Conservation (phyloP, 2,797 vertebrate genomes). For the Gadopsis bispinosus region DNA sequence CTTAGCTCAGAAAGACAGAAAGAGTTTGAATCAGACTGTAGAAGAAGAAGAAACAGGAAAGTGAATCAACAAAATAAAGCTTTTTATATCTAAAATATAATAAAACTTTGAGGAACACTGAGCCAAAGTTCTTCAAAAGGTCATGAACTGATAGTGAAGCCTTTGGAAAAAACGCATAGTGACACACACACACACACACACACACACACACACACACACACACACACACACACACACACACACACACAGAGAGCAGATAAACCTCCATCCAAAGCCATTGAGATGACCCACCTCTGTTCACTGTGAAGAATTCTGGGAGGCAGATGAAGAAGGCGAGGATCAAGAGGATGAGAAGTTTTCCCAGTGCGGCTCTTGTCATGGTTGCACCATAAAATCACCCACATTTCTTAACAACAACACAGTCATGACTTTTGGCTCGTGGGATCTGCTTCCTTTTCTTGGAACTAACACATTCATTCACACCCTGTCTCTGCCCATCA, state of each 20-base stretch:
- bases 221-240: background rate
- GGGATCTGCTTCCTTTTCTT: conserved; percentile 40
- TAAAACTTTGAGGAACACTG: background rate
- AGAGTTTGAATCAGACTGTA: background rate
- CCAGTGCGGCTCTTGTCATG: conserved; percentile 79
- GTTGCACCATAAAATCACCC: conserved; percentile 35
- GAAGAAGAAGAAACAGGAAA: conserved; percentile 29
- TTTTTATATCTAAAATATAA: conserved; percentile 15
- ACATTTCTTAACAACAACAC: conserved; percentile 11
- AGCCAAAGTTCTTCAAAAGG: background rate
- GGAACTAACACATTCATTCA: conserved; percentile 12
- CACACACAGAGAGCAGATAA: background rate
- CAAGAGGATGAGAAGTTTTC: conserved; percentile 87
- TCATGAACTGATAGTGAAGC: background rate
- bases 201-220: background rate
- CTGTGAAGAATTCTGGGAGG: conserved; percentile 91
- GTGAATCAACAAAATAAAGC: conserved; percentile 12
- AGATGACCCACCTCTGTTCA: conserved; percentile 84
- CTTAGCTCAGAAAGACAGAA: conserved; percentile 19
- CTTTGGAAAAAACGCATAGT: background rate
- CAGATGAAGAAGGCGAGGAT: conserved; percentile 88
- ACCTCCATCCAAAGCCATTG: background rate
- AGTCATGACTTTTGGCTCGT: conserved; percentile 31
- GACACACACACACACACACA: background rate
- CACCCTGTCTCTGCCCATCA: background rate